These are phyloP conservation scores for Tupaia chinensis DNA, from an alignment of 2,113 vertebrate species.

Conservation along the genomic window DNA sequence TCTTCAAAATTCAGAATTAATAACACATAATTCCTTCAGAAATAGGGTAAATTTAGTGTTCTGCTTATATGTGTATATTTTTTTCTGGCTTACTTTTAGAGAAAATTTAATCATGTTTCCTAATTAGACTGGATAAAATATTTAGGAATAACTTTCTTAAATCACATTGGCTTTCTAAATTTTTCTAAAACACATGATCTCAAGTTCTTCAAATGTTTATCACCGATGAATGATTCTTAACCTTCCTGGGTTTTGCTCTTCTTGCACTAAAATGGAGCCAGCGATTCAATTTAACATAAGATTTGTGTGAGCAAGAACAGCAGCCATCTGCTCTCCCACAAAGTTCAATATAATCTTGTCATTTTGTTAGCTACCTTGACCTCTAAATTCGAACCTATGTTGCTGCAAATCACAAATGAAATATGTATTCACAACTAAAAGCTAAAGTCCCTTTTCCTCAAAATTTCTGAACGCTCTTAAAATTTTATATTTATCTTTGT, in stretches of 20 bases:
- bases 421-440: not conserved
- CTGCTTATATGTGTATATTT: not conserved
- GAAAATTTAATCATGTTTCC: not conserved
- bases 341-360: not conserved
- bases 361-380: not conserved
- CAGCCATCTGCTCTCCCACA: not conserved
- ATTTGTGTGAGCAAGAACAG: not conserved
- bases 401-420: slow-evolving; percentile 20
- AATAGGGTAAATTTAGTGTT: slow-evolving; percentile 15
- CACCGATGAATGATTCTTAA: not conserved
- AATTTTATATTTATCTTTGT: slow-evolving; percentile 40
- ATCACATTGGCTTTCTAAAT: not conserved
- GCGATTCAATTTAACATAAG: not conserved
- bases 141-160: slow-evolving; percentile 16
- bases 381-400: not conserved
- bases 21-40: slow-evolving; percentile 40
- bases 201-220: slow-evolving; percentile 40
- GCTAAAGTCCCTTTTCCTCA: not conserved
- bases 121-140: slow-evolving; percentile 41
- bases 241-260: slow-evolving; percentile 5
- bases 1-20: slow-evolving; percentile 41
- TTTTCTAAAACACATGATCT: slow-evolving; percentile 42
- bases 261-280: not conserved
- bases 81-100: slow-evolving; percentile 9
- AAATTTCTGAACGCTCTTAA: not conserved